These are phyloP conservation scores for Otolemur garnettii DNA, from an alignment of 2,113 vertebrate genomes.

Conservation along the genomic window DNA sequence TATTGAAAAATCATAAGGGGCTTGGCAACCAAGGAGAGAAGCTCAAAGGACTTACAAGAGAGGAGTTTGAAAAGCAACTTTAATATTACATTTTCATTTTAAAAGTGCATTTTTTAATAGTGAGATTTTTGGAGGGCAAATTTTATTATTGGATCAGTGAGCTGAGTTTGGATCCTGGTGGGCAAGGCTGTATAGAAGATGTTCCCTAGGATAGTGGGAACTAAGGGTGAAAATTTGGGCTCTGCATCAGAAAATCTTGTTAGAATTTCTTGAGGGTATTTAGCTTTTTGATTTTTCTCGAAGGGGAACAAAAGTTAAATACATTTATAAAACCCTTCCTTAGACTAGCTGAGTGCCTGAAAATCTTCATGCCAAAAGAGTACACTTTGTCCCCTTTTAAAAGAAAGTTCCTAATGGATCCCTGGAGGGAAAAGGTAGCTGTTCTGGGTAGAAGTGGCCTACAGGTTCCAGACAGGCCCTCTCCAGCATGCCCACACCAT, in stretches of 20 bases:
- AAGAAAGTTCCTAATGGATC: slow-evolving; percentile 38
- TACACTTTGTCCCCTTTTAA: neutral
- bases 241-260: slow-evolving; percentile 33
- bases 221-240: neutral
- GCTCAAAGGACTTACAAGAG: neutral
- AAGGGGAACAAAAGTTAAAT: slow-evolving; percentile 63
- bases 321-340: slow-evolving; percentile 61
- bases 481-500: neutral
- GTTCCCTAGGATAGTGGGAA: neutral
- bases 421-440: neutral
- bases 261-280: neutral
- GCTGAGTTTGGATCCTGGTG: neutral
- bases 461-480: neutral
- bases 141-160: neutral
- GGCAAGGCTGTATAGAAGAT: neutral
- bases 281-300: slow-evolving; percentile 64
- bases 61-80: neutral
- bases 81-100: neutral
- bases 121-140: neutral
- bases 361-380: slow-evolving; percentile 11
- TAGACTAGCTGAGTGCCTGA: slow-evolving; percentile 16
- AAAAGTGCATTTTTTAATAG: neutral
- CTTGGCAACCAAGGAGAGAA: neutral
- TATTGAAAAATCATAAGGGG: neutral
- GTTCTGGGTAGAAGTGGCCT: neutral